phyloP scores from a whole-genome alignment of 2,888 invertebrate genomes.

The Dryocosmus kuriphilus region DNA sequence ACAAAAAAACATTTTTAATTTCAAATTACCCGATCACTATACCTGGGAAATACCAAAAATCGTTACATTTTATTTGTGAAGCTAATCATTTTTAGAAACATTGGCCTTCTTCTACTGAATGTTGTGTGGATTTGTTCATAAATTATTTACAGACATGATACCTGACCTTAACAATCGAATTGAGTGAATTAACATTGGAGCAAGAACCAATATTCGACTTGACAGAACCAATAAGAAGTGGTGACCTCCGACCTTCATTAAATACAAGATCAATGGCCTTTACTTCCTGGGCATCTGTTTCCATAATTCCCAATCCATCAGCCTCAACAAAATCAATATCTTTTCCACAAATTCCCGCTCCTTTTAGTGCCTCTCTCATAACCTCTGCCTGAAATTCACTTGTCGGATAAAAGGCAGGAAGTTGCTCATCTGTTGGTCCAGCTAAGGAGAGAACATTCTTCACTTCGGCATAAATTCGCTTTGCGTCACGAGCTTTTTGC shows the following conservation, averaged over 20 bases:
- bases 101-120: too few relatives aligned
- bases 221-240: slow-evolving; percentile 37
- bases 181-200: slow-evolving; percentile 20
- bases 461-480: slow-evolving; percentile 34
- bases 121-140: background rate
- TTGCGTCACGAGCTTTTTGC: slow-evolving; percentile 35
- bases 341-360: background rate
- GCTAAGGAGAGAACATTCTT: slow-evolving; percentile 17
- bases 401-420: slow-evolving; percentile 17
- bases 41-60: too few relatives aligned
- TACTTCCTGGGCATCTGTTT: slow-evolving; percentile 38
- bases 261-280: slow-evolving; percentile 39
- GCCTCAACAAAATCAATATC: slow-evolving; percentile 34
- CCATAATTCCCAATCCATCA: slow-evolving; percentile 32
- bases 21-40: too few relatives aligned
- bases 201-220: slow-evolving; percentile 32
- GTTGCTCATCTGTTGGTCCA: slow-evolving; percentile 16
- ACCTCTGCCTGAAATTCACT: background rate
- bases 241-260: slow-evolving; percentile 32
- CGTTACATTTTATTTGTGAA: too few relatives aligned
- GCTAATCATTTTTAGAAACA: too few relatives aligned
- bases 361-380: slow-evolving; percentile 4
- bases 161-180: slow-evolving; percentile 33
- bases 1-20: too few relatives aligned
- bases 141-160: background rate